Conservation (phyloP, 2,888 invertebrate genomes). For the Microctonus brassicae region DNA sequence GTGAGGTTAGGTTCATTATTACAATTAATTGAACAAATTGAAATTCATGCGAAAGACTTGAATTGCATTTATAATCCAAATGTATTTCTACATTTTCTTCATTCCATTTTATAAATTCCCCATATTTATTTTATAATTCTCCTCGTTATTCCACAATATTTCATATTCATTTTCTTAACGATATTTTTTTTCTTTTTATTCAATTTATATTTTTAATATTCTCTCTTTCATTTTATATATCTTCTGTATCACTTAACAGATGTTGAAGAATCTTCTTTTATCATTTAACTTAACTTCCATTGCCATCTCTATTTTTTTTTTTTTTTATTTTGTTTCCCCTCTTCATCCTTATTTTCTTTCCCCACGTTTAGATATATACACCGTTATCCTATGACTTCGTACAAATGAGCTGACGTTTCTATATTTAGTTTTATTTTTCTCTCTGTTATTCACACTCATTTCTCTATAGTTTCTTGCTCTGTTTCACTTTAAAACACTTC, state of each 20-base stretch:
- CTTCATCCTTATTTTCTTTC: too few species aligned
- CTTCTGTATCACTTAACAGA: conserved; percentile 33
- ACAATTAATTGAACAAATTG: conserved; percentile 51
- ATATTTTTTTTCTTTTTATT: conserved; percentile 9
- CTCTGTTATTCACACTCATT: conserved; percentile 9
- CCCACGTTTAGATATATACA: conserved; percentile 5
- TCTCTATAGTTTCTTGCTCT: conserved; percentile 22
- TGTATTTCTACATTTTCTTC: not conserved
- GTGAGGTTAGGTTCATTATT: too few species aligned
- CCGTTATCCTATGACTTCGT: conserved; percentile 27
- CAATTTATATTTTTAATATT: conserved; percentile 18
- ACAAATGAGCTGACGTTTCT: conserved; percentile 30
- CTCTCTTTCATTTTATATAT: conserved; percentile 28
- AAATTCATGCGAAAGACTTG: conserved; percentile 43
- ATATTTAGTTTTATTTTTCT: conserved; percentile 27
- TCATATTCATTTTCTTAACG: not conserved
- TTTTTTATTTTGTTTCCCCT: conserved; percentile 30
- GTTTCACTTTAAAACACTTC: conserved; percentile 22
- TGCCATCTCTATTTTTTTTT: conserved; percentile 8
- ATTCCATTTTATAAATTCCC: not conserved
- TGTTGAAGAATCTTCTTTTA: conserved; percentile 25
- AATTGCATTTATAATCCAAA: not conserved
- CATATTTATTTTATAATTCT: conserved; percentile 3
- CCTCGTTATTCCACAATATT: too few species aligned
- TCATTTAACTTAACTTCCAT: conserved; percentile 26